A percentile compares a stretch with the other conserved stretches of the same genome.
Evolutionary conservation across 2,113 vertebrate genomes (phyloP).

Genomic region (Pavo muticus): DNA sequence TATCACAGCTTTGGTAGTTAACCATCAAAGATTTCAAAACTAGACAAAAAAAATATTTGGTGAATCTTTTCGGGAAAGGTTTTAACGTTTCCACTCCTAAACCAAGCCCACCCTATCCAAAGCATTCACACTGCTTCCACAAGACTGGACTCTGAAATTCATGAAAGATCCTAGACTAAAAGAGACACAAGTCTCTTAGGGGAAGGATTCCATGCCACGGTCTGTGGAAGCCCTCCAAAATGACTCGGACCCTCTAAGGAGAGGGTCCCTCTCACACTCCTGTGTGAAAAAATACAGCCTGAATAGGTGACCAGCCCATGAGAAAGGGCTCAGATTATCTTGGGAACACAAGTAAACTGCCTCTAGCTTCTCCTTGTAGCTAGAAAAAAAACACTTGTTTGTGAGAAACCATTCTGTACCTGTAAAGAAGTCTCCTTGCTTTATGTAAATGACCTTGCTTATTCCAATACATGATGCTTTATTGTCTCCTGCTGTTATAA

Average conservation of each 20-base stretch:
- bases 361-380: no score
- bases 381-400: no score
- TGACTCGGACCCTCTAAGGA: background rate
- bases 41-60: background rate
- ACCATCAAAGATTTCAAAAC: background rate
- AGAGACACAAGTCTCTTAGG: background rate
- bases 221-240: background rate
- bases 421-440: no score
- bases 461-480: no score
- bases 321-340: no score
- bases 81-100: background rate
- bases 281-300: no score
- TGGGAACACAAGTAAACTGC: no score
- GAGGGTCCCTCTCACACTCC: no score
- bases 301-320: no score
- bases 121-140: background rate
- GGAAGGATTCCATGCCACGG: background rate
- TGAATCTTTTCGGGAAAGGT: background rate
- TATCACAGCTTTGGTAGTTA: background rate
- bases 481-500: no score
- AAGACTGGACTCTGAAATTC: background rate
- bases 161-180: background rate
- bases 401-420: no score
- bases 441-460: no score
- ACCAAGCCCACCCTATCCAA: background rate